Base-by-base conservation (phyloP, 1,140 invertebrate species). In the Polyergus mexicanus region DNA sequence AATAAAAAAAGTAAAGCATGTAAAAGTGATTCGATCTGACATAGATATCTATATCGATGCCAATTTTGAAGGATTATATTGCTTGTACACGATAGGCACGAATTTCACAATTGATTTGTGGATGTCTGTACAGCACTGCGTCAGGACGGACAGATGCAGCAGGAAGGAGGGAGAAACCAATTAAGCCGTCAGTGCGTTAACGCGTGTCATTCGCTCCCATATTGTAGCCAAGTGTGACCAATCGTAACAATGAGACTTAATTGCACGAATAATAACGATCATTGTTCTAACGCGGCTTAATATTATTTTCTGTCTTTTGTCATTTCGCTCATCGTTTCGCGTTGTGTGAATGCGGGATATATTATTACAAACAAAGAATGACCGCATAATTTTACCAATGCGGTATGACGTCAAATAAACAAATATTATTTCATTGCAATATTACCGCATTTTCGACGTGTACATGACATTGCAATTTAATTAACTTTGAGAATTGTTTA, bases 141-240 rank as follows among this genome's bases (percentile, higher is more conserved):
- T 80, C 72, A 89, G 62, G 13, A 84, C 7, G 54, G 19, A 22
- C 5, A 47, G 19, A 22, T 66, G 32, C 22, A 60, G 56, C 63
- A 60, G 58, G 25, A 83, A 51, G 35, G 74, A 76, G 89, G 80
- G 75, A 68, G 81, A 74, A 90, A 90, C 88, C 89, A 90, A 90
- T 90, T 90, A 90, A 90, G 83, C 88, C 89, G 89, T 90, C 88
- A 90, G 89, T 90, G 89, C 89, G 88, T 90, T 90, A 90, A 90
- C 88, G 89, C 89, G 88, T 90, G 89, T 90, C 89, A 90, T 90
- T 90, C 86, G 75, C 65, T 69, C 86, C 89, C 89, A 90, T 90
- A 90, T 90, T 90, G 89, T 90, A 90, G 87, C 88, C 86, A 90
- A 90, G 89, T 90, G 89, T 90, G 86, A 86, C 88, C 89, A 88